phyloP scores from a whole-genome alignment of 2,113 vertebrate genomes.

The Coryphaenoides rupestris region DNA sequence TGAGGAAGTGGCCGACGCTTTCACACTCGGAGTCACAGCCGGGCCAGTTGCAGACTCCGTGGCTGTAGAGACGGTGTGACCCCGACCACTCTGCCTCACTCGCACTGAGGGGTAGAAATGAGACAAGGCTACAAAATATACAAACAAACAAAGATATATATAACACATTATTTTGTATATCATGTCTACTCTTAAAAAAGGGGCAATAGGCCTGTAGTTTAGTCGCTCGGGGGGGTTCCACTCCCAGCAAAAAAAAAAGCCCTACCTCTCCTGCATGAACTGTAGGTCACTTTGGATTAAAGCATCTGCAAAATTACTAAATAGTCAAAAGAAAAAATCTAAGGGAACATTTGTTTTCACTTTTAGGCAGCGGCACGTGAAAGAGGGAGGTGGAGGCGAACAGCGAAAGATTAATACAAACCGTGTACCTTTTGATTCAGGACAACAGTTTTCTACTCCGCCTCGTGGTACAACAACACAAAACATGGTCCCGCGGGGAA shows the following conservation, averaged over 20 bases:
- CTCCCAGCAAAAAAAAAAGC: too few relatives aligned
- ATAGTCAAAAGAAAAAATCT: slow-evolving; percentile 13
- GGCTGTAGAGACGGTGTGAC: slow-evolving; percentile 83
- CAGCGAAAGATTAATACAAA: slow-evolving; percentile 35
- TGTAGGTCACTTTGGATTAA: too few relatives aligned
- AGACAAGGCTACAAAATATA: slow-evolving; percentile 2
- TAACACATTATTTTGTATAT: too few relatives aligned
- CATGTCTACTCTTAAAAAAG: too few relatives aligned
- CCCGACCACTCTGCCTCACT: slow-evolving; percentile 74
- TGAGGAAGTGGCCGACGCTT: slow-evolving; percentile 88
- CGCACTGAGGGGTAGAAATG: slow-evolving; percentile 61
- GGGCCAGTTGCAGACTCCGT: slow-evolving; percentile 93
- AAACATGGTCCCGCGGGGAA: slow-evolving; percentile 45
- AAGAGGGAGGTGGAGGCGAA: slow-evolving; percentile 32
- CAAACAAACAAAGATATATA: too few relatives aligned
- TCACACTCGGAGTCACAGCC: slow-evolving; percentile 90
- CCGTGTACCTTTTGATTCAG: slow-evolving; percentile 59
- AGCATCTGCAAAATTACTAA: too few relatives aligned
- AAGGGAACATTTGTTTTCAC: slow-evolving; percentile 9
- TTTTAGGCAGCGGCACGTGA: slow-evolving; percentile 31
- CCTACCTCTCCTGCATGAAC: too few relatives aligned
- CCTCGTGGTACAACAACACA: slow-evolving; percentile 45
- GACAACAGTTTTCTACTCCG: slow-evolving; percentile 36
- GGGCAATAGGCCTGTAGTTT: too few relatives aligned
- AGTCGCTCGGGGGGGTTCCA: too few relatives aligned